Evolutionary conservation across 1,140 invertebrate species (phyloP).

Genomic region (Ptiloglossa arizonensis): DNA sequence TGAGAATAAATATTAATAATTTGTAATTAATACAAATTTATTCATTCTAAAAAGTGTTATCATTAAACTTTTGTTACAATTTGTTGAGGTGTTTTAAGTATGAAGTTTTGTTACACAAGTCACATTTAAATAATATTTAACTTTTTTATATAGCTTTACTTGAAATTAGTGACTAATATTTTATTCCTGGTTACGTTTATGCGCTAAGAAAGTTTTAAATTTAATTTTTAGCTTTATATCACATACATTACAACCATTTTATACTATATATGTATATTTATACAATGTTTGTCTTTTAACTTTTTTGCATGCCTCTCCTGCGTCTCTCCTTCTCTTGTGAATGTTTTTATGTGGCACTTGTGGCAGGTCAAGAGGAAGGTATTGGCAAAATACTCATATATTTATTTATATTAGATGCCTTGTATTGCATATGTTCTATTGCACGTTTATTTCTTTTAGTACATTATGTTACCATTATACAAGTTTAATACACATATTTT

Average conservation of each 20-base stretch:
- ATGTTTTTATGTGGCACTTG: slow-evolving; percentile 84
- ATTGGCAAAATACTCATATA: slow-evolving; percentile 81
- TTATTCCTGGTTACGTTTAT: slow-evolving; percentile 32
- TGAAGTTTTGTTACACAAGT: neutral
- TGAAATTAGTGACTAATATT: slow-evolving; percentile 22
- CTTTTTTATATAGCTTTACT: slow-evolving; percentile 22
- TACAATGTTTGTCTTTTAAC: slow-evolving; percentile 80
- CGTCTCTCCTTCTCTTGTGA: slow-evolving; percentile 82
- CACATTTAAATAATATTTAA: neutral
- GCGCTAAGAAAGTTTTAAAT: neutral
- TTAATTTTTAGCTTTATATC: slow-evolving; percentile 50
- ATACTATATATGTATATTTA: slow-evolving; percentile 74
- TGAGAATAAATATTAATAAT: neutral
- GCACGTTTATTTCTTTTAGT: slow-evolving; percentile 21
- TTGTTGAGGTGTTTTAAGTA: neutral
- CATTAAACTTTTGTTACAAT: neutral
- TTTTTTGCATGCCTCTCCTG: slow-evolving; percentile 84
- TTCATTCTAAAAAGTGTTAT: neutral
- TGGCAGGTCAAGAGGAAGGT: slow-evolving; percentile 84
- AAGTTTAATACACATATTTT: slow-evolving; percentile 40
- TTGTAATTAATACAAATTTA: slow-evolving; percentile 16
- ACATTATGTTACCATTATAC: slow-evolving; percentile 16
- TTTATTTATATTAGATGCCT: slow-evolving; percentile 68
- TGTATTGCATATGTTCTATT: slow-evolving; percentile 37
- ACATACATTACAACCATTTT: slow-evolving; percentile 61